Evolutionary conservation across 2,113 vertebrate genomes (phyloP), one percentile per base, ranked within the genome.

Genomic region (Odobenus rosmarus): DNA sequence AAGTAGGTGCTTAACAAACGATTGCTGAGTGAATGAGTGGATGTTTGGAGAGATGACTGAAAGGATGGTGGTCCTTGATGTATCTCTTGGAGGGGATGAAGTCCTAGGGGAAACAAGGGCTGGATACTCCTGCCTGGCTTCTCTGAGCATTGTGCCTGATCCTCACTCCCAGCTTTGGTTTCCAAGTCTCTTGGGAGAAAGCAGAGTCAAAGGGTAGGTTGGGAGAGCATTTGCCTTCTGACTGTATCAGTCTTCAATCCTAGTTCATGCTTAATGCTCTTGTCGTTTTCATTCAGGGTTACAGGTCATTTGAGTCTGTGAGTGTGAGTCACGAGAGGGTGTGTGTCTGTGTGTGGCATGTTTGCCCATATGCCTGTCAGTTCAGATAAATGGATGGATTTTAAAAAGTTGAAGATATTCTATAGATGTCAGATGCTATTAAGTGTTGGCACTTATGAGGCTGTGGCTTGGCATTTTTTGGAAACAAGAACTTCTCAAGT

Each of bases 281-380:
- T 89, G 88, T 71, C 42, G 28, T 94, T 69, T 92, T 88, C 49
- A 36, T 42, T 76, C 86, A n/a, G 31, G 49, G 36, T 81, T 72
- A 69, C 55, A 33, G 76, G 72, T 82, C 77, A 19, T 51, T 28
- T 21, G 51, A 62, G 49, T 86, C 55, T 92, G 61, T 91, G 88
- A 96, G 80, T 97, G 53, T 95, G 88, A 97, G 80, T 97, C 92
- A 97, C 3, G 39, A 28, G 23, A 16, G 19, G 62, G 88, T 76
- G 62, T 80, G 49, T 93, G 57, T 67, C 72, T 93, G 1, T 90
- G 76, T 49, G 67, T 11, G 21, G 8, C 12, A 4, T 64, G 28
- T 87, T 90, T 83, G 26, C 36, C 61, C 76, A 80, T 88, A 74
- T 67, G 64, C 76, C 61, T 92, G 77, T 94, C 31, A 4, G 84